Conservation (phyloP, 2,888 invertebrate species). For the Alcis repandata region DNA sequence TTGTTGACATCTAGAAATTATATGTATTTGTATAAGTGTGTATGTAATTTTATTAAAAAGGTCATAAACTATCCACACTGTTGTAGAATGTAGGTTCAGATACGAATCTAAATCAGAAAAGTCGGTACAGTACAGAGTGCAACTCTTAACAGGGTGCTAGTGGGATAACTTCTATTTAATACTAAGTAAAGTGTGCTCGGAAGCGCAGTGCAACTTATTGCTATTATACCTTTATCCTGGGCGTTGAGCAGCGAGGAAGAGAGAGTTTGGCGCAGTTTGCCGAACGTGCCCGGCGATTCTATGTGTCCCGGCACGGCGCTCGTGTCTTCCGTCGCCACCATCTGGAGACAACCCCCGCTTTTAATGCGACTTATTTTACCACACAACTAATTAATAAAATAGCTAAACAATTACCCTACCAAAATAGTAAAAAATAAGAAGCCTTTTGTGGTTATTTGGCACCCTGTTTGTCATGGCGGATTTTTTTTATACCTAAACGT, state of each 20-base stretch:
- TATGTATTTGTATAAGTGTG: too few relatives aligned
- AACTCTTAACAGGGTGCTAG: background rate
- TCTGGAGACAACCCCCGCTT: conserved; percentile 81
- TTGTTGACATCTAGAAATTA: too few relatives aligned
- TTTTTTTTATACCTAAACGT: too few relatives aligned
- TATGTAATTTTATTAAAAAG: background rate
- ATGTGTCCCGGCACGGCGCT: conserved; percentile 87
- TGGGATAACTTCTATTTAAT: conserved; percentile 33
- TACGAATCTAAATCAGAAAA: too few relatives aligned
- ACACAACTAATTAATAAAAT: too few relatives aligned
- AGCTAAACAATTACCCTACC: too few relatives aligned
- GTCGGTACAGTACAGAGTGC: background rate
- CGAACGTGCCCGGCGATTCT: conserved; percentile 91
- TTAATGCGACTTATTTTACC: background rate
- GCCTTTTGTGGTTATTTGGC: too few relatives aligned
- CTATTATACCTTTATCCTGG: conserved; percentile 91
- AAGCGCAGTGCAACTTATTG: conserved; percentile 24
- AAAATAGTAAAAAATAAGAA: too few relatives aligned
- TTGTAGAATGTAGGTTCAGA: background rate
- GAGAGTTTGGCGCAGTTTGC: conserved; percentile 93
- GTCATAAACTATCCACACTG: background rate
- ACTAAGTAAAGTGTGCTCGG: conserved; percentile 23
- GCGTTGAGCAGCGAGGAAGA: conserved; percentile 93
- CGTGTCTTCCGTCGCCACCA: conserved; percentile 93
- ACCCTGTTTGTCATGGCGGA: too few relatives aligned